These are phyloP conservation scores for Amphiduros pacificus DNA, from an alignment of 2,888 invertebrate species.

Conservation along the genomic window DNA sequence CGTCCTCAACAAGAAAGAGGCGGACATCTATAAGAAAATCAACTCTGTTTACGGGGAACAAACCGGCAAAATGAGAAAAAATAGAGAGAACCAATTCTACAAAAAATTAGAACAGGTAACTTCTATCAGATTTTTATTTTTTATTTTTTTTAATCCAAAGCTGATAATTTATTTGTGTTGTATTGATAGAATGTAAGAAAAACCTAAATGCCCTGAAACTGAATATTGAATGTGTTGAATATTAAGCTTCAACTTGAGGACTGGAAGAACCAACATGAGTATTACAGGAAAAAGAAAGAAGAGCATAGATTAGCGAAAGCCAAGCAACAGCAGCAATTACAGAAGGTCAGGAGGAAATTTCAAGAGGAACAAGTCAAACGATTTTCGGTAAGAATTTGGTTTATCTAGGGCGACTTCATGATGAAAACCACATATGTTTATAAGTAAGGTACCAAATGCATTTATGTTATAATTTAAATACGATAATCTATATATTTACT, in stretches of 20 bases:
- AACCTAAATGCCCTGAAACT: too few species aligned
- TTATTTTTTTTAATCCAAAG: too few species aligned
- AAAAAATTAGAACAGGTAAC: neutral
- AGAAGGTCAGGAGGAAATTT: slow-evolving; percentile 8
- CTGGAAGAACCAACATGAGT: too few species aligned
- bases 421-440: too few species aligned
- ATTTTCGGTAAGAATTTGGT: slow-evolving; percentile 1
- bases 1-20: slow-evolving; percentile 4
- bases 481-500: too few species aligned
- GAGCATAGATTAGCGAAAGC: neutral
- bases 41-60: slow-evolving; percentile 7
- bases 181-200: too few species aligned
- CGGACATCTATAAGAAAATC: slow-evolving; percentile 1
- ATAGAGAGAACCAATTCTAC: slow-evolving; percentile 1
- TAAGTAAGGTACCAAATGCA: too few species aligned
- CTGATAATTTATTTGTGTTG: too few species aligned
- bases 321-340: slow-evolving; percentile 6
- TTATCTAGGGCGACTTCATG: too few species aligned
- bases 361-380: slow-evolving; percentile 7
- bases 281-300: neutral
- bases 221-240: too few species aligned
- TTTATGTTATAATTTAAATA: too few species aligned
- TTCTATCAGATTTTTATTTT: neutral
- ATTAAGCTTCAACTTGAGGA: too few species aligned
- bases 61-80: neutral